phyloP scores from a whole-genome alignment of 2,113 vertebrate genomes.

The Asarcornis scutulata region DNA sequence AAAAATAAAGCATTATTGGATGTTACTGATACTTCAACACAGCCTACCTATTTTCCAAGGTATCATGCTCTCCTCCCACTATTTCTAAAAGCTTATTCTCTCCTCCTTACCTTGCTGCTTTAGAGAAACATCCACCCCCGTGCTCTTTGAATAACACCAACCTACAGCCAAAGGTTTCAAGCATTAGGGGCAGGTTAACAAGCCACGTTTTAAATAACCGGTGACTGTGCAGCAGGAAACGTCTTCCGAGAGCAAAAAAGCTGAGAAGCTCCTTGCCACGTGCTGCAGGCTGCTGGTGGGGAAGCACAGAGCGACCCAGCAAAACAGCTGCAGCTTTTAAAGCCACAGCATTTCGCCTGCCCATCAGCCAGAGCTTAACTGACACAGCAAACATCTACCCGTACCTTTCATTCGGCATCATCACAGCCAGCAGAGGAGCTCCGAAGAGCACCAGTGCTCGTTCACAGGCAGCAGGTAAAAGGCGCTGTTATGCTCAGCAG shows the following conservation, averaged over 20 bases:
- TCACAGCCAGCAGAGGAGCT: neutral
- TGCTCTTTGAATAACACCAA: fast-evolving
- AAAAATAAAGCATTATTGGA: neutral
- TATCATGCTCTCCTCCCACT: neutral
- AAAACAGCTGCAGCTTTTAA: neutral
- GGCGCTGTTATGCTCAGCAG: neutral
- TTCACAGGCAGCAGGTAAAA: neutral
- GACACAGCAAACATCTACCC: neutral
- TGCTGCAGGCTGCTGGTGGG: neutral
- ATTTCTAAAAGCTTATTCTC: neutral
- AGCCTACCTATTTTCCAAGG: neutral
- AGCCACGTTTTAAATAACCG: fast-evolving
- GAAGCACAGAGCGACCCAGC: neutral
- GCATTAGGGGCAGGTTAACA: neutral
- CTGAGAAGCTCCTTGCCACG: neutral
- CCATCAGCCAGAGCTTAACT: neutral
- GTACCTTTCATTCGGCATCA: fast-evolving
- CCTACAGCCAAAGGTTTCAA: neutral
- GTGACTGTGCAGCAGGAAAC: neutral
- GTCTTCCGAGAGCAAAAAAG: neutral
- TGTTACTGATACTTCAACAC: neutral
- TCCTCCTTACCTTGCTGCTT: neutral
- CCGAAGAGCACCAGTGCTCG: fast-evolving
- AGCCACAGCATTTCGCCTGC: neutral
- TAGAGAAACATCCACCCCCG: neutral